A percentile compares a stretch with the other conserved stretches of the same genome.
These are phyloP conservation scores for Blennius ocellaris DNA, from an alignment of 2,113 vertebrate species.

Conservation along the genomic window DNA sequence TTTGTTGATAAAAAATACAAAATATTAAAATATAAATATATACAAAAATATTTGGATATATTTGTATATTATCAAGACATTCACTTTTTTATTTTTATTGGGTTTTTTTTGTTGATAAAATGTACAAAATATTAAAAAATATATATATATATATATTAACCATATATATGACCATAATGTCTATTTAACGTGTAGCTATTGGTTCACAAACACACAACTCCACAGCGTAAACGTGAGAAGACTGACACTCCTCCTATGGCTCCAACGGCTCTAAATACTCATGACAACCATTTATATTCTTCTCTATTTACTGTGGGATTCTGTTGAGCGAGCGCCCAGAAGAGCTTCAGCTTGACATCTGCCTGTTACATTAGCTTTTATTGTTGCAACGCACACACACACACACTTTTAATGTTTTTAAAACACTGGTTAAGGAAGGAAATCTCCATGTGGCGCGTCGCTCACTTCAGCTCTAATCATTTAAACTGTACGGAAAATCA, in stretches of 20 bases:
- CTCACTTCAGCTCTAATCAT: neutral
- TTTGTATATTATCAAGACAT: too few species aligned
- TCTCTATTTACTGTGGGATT: slow-evolving; percentile 4
- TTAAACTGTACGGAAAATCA: neutral
- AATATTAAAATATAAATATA: too few species aligned
- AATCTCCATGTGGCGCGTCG: neutral
- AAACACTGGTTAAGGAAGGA: neutral
- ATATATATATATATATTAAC: too few species aligned
- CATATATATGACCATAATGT: too few species aligned
- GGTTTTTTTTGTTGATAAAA: too few species aligned
- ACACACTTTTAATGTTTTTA: neutral
- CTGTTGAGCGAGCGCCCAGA: slow-evolving; percentile 19
- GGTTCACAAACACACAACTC: neutral
- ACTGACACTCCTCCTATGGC: slow-evolving; percentile 2
- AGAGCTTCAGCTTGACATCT: slow-evolving; percentile 9
- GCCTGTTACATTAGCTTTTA: neutral
- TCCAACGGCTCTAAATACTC: neutral
- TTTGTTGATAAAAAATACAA: too few species aligned
- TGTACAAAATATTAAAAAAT: too few species aligned
- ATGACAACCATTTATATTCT: slow-evolving; percentile 1
- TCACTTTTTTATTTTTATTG: too few species aligned
- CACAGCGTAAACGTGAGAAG: neutral
- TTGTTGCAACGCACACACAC: neutral
- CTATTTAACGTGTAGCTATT: too few species aligned
- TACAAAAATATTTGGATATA: too few species aligned